These are phyloP conservation scores for Zaprionus kolodkinae DNA, from an alignment of 1,140 invertebrate species.

Conservation along the genomic window DNA sequence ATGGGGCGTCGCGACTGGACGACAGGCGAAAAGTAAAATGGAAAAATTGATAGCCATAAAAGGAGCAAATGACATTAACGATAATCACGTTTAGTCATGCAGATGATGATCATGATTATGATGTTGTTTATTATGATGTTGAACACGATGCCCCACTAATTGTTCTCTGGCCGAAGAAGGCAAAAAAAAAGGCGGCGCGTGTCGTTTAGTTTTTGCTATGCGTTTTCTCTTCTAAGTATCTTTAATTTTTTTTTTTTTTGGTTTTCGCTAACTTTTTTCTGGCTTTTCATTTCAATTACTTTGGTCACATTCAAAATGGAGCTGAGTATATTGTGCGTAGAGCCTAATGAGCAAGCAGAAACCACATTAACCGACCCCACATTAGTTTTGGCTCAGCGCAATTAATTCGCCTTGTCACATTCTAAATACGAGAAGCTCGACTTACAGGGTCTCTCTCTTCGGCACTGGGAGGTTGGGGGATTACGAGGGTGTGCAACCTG, in stretches of 20 bases:
- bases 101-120: neutral
- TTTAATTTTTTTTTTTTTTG: neutral
- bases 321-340: neutral
- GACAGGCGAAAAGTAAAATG: conserved; percentile 7
- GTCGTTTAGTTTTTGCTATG: conserved; percentile 20
- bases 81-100: conserved; percentile 7
- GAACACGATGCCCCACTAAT: conserved; percentile 30
- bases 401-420: conserved; percentile 60
- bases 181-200: conserved; percentile 22
- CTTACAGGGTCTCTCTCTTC: too few relatives aligned
- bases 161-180: conserved; percentile 22
- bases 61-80: conserved; percentile 21
- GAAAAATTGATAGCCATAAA: conserved; percentile 31
- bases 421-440: conserved; percentile 4
- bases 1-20: neutral
- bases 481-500: conserved; percentile 30
- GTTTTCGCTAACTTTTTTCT: neutral
- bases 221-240: neutral
- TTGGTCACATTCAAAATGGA: conserved; percentile 31
- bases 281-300: conserved; percentile 29
- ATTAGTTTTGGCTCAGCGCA: conserved; percentile 69
- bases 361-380: conserved; percentile 54
- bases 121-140: neutral
- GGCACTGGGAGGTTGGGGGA: neutral
- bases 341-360: conserved; percentile 48